Base-by-base conservation (phyloP, 2,888 invertebrate genomes). In the Eristalis pertinax region DNA sequence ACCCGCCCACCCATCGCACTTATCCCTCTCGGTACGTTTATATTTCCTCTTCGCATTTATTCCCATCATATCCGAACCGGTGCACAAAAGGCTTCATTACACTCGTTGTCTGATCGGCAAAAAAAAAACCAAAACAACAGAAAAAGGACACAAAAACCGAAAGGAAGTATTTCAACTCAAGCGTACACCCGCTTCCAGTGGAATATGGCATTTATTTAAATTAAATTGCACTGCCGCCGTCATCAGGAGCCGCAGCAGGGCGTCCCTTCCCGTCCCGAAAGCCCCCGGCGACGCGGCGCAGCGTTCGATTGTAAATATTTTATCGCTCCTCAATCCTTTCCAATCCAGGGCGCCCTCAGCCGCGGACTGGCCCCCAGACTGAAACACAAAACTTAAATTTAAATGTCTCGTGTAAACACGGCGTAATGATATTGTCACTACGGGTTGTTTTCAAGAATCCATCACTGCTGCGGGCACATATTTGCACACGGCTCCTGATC, bases 51-150 rank as follows among this genome's bases (percentile, higher is more conserved):
- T 64, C 43, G 35, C 43, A 67, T 72, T 73, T 67, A 79, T 74
- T 73, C 38, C 19, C 68, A 62, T 80, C 67, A 73, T 62, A 80
- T 74, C 79, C 79, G 62, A 50, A 56, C 62, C 73, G 70, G 64
- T 72, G 58, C 70, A 78, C 78, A 78, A 74, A 79, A 63, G 60
- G 50, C 73, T 68, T 68, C 68, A 80, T 80, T 80, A 67, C 38
- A 58, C 69, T 63, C 29, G 29, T 50, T 24, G 56, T 41, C 58
- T 41, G 60, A 50, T 43, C 50, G 50, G 15, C 60, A 72, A 73
- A 65, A 19, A 11, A 68, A 70, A 19, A 7, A 22, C 24, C 32
- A 19, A 41, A 35, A 56, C 19, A 50, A 19, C 22, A 63, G 19
- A 22, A 19, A 10, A 70, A 1, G 3, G 13, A 43, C 13, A 38